phyloP scores from a whole-genome alignment of 2,113 vertebrate genomes.

The Pelodiscus sinensis region DNA sequence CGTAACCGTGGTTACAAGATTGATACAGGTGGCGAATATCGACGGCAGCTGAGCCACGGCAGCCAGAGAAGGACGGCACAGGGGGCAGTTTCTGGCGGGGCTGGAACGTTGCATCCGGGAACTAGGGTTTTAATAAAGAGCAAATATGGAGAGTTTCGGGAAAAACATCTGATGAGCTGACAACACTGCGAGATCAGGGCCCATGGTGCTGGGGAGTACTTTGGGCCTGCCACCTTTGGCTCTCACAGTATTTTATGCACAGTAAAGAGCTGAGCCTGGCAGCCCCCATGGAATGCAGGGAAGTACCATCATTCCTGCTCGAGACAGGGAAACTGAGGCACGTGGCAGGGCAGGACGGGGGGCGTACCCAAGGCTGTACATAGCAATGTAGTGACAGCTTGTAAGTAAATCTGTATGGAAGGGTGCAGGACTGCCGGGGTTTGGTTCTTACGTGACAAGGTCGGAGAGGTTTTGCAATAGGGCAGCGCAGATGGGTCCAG shows the following conservation, averaged over 20 bases:
- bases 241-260: not conserved
- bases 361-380: not conserved
- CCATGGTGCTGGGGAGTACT: not conserved
- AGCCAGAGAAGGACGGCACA: not conserved
- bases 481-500: too few species aligned
- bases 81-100: not conserved
- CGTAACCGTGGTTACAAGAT: conserved; percentile 11
- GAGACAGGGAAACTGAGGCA: not conserved
- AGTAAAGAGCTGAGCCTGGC: not conserved
- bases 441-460: not conserved
- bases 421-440: not conserved
- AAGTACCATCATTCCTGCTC: not conserved
- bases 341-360: not conserved
- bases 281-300: not conserved
- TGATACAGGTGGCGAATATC: not conserved
- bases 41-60: not conserved
- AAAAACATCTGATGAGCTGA: not conserved
- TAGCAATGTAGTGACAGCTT: not conserved
- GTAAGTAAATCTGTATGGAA: not conserved
- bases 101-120: not conserved
- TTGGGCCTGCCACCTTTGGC: not conserved
- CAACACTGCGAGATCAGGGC: too few species aligned
- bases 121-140: not conserved
- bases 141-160: not conserved
- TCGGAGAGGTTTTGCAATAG: not conserved